Evolutionary conservation across 1,140 invertebrate genomes (phyloP), one percentile per base, ranked within the genome.

Genomic region (Andrena cerasifolii): DNA sequence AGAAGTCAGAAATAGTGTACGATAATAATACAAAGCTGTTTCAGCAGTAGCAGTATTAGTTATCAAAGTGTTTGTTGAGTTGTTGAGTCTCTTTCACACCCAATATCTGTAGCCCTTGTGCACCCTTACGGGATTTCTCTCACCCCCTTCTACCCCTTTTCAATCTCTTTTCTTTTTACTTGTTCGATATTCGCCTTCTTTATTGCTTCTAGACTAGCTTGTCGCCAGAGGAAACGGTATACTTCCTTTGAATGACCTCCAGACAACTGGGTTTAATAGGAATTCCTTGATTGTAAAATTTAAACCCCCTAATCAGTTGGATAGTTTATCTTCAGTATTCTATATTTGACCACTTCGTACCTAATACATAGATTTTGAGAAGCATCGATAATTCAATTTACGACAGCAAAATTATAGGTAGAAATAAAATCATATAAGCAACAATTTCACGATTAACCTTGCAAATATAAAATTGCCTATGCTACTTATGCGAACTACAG

Each of bases 101-200:
- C 54, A 31, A 58, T 33, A 33, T 18, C 28, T 33, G 28, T 33
- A 12, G 16, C 16, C 3, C 16, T 33, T 33, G 54, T 18, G 1
- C 4, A 62, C n/a, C 10, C 36, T 45, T 24, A 26, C 36, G 12
- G 26, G 36, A 62, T 43, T 62, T 54, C n/a, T 54, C n/a, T 21
- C n/a, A 21, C 28, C 14, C n/a, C 3, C 6, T 28, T 31, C 12
- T 6, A 24, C 12, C n/a, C 6, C 36, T 45, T 36, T 43, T 14
- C 59, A 26, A 21, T 62, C 59, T 62, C 21, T 43, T 45, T 26
- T 45, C n/a, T n/a, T n/a, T n/a, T n/a, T n/a, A 8, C 10, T 62
- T 26, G 59, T 61, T 61, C 58, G 21, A 61, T 33, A 43, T 61
- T 40, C 58, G 12, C 58, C n/a, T 40, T 40, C 36, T 43, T 61